Conservation (phyloP, 30 jellyfish, hydroid and myxozoan species). For the Cassiopea andromeda region DNA sequence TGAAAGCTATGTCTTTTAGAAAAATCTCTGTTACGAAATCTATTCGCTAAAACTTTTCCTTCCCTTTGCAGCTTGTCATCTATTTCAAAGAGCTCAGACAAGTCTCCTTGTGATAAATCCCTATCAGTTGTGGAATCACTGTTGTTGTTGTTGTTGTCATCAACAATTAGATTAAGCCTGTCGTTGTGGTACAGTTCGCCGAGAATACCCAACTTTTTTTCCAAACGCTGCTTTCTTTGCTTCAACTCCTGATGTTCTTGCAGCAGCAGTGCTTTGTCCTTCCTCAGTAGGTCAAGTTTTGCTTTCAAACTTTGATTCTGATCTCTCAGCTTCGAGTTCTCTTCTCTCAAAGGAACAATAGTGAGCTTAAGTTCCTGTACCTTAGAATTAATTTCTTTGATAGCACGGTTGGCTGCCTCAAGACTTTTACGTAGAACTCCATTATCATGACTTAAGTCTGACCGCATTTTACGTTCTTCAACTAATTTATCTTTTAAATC, state of each 20-base stretch:
- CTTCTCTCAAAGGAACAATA: constrained; percentile 94
- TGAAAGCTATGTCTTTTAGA: constrained; percentile 65
- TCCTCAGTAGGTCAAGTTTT: constrained; percentile 69
- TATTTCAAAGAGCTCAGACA: constrained; percentile 20
- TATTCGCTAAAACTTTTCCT: neutral
- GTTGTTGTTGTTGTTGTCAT: constrained; percentile 38
- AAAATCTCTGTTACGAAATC: constrained; percentile 32
- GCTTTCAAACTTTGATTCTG: constrained; percentile 70
- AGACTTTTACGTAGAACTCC: constrained; percentile 86
- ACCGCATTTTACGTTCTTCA: constrained; percentile 54
- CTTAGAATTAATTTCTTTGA: constrained; percentile 89
- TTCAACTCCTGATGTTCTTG: constrained; percentile 75
- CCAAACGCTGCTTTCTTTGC: constrained; percentile 52
- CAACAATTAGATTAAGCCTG: constrained; percentile 24
- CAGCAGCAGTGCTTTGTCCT: constrained; percentile 52
- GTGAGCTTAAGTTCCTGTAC: constrained; percentile 96
- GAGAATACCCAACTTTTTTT: constrained; percentile 52
- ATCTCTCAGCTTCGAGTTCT: constrained; percentile 75
- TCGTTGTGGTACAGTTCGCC: constrained; percentile 56
- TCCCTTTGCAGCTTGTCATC: neutral
- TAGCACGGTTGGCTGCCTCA: constrained; percentile 98
- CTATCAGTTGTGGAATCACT: neutral
- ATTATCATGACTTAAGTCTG: constrained; percentile 81
- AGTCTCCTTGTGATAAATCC: constrained; percentile 46
- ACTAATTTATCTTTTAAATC: constrained; percentile 62